Evolutionary conservation across 2,113 vertebrate species (phyloP).

Genomic region (Callithrix jacchus): DNA sequence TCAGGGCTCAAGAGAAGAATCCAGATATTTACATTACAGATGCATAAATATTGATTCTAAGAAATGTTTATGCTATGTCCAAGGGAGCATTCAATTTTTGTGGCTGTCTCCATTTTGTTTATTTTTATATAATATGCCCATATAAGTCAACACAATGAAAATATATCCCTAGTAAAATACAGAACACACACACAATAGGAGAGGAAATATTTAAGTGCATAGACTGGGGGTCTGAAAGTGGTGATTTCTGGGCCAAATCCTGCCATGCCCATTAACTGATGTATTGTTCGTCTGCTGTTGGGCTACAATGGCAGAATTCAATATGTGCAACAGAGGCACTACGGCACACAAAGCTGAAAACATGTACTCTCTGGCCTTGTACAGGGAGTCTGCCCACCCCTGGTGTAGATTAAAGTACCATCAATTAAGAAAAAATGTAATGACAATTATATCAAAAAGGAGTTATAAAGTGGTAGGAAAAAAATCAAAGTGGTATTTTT

Average conservation of each 20-base stretch:
- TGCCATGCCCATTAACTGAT: neutral
- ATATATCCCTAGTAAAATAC: neutral
- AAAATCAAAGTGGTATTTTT: neutral
- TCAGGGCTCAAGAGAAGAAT: slow-evolving; percentile 1
- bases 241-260: neutral
- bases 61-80: neutral
- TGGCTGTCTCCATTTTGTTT: neutral
- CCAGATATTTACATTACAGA: neutral
- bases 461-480: neutral
- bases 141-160: neutral
- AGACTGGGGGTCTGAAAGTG: neutral
- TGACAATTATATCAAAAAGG: neutral
- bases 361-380: neutral
- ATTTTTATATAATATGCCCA: neutral
- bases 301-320: neutral
- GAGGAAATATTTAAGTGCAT: neutral
- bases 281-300: neutral
- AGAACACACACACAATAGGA: neutral
- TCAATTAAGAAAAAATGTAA: neutral
- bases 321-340: neutral
- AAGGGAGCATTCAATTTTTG: neutral
- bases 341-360: neutral
- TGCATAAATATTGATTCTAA: neutral
- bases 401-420: neutral
- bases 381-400: neutral